phyloP scores from a whole-genome alignment of 1,140 invertebrate species.

The Prorops nasuta region DNA sequence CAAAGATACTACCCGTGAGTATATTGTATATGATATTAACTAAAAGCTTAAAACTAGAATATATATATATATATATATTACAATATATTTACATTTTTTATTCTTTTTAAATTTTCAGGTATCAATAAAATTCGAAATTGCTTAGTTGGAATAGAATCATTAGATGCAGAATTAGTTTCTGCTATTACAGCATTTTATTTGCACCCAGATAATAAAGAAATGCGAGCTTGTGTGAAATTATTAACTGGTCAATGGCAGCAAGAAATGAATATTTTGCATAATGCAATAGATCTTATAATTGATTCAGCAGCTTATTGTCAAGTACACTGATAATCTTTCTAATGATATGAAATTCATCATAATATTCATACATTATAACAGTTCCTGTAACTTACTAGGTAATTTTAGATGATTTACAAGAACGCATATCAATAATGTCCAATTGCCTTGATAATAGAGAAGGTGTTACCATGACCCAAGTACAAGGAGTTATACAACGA shows the following conservation, averaged over 20 bases:
- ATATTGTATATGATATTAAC: slow-evolving; percentile 7
- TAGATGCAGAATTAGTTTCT: slow-evolving; percentile 66
- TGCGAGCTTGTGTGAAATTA: slow-evolving; percentile 49
- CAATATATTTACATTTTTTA: slow-evolving; percentile 7
- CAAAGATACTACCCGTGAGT: slow-evolving; percentile 60
- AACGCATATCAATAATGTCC: slow-evolving; percentile 35
- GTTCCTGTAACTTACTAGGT: too few relatives aligned
- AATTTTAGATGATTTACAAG: slow-evolving; percentile 47
- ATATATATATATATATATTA: slow-evolving; percentile 4
- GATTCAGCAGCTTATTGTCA: slow-evolving; percentile 67
- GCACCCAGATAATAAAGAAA: slow-evolving; percentile 47
- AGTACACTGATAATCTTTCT: slow-evolving; percentile 40
- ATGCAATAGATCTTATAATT: slow-evolving; percentile 63
- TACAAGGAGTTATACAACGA: slow-evolving; percentile 42
- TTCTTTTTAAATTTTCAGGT: slow-evolving; percentile 58
- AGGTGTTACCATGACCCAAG: slow-evolving; percentile 37
- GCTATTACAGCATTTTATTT: slow-evolving; percentile 55
- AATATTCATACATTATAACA: not conserved
- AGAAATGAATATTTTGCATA: slow-evolving; percentile 60
- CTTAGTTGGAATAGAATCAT: slow-evolving; percentile 64
- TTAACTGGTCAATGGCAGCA: slow-evolving; percentile 60
- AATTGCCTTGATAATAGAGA: slow-evolving; percentile 44
- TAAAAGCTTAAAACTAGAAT: slow-evolving; percentile 5
- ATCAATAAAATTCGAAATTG: slow-evolving; percentile 61
- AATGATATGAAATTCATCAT: not conserved